These are phyloP conservation scores for Pachymerium ferrugineum DNA, from an alignment of 2,888 invertebrate genomes.

Conservation along the genomic window DNA sequence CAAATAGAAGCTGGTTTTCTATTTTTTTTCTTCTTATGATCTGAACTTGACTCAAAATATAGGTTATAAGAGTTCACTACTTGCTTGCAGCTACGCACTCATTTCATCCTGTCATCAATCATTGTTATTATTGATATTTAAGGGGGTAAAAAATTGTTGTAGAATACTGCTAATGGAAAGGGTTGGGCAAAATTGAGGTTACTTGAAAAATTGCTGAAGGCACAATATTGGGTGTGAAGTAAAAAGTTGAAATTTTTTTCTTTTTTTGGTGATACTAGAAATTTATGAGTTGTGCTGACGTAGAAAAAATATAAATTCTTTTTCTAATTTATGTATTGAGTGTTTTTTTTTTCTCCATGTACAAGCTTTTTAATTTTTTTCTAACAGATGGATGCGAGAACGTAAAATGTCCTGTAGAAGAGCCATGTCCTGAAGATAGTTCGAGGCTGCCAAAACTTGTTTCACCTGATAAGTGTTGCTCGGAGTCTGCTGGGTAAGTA, in stretches of 20 bases:
- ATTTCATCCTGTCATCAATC: background rate
- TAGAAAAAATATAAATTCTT: background rate
- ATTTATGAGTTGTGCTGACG: background rate
- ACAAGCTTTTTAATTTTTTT: background rate
- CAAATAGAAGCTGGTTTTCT: background rate
- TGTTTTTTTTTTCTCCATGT: background rate
- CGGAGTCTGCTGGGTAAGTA: background rate
- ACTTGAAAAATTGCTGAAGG: conserved; percentile 13
- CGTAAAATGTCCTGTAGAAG: background rate
- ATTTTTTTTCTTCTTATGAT: background rate
- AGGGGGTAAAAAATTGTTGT: background rate
- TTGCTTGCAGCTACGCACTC: too few species aligned
- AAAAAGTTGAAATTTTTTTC: too few species aligned
- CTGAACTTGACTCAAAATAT: background rate
- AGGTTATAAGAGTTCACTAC: conserved; percentile 11
- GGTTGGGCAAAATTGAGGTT: conserved; percentile 14
- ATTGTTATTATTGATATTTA: conserved; percentile 11
- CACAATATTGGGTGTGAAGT: background rate
- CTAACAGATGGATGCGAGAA: background rate
- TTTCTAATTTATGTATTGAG: too few species aligned
- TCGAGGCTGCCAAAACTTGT: background rate
- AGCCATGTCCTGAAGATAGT: background rate
- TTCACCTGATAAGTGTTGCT: background rate
- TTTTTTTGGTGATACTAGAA: background rate
- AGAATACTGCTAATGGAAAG: background rate